Conservation (phyloP, 2,888 invertebrate genomes). For the Oithona nana region DNA sequence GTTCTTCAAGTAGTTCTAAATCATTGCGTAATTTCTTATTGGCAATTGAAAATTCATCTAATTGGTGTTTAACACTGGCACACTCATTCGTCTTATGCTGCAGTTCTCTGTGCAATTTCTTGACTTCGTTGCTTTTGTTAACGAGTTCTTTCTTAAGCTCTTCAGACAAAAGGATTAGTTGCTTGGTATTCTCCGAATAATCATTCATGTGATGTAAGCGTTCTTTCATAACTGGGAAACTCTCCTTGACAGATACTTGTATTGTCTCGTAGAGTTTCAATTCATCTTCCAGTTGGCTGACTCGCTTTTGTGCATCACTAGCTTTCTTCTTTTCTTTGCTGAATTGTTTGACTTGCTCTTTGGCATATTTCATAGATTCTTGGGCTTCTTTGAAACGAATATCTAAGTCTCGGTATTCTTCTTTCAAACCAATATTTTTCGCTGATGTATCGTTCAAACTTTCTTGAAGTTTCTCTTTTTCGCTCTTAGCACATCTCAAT, state of each 20-base stretch:
- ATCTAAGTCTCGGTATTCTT: constrained; percentile 9
- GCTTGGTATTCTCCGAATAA: neutral
- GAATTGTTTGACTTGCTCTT: neutral
- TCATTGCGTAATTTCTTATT: neutral
- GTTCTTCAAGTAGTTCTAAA: neutral
- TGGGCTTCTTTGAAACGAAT: neutral
- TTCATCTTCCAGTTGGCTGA: neutral
- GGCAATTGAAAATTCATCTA: neutral
- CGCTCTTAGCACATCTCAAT: neutral
- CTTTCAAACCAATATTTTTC: neutral
- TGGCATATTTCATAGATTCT: neutral
- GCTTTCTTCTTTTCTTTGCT: neutral
- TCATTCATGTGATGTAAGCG: constrained; percentile 2
- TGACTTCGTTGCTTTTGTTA: neutral
- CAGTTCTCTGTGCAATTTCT: neutral
- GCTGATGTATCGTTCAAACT: neutral
- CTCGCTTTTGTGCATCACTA: no score
- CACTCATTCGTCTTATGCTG: neutral
- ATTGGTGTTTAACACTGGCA: neutral
- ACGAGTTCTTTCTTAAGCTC: neutral
- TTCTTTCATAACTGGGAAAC: neutral
- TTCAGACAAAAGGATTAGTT: neutral
- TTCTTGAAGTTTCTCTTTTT: neutral
- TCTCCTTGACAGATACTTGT: neutral
- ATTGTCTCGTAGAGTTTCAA: constrained; percentile 7